Evolutionary conservation across 2,888 invertebrate species (phyloP), one percentile per base, ranked within the genome.

Genomic region (Brachynemurus nebulosus): DNA sequence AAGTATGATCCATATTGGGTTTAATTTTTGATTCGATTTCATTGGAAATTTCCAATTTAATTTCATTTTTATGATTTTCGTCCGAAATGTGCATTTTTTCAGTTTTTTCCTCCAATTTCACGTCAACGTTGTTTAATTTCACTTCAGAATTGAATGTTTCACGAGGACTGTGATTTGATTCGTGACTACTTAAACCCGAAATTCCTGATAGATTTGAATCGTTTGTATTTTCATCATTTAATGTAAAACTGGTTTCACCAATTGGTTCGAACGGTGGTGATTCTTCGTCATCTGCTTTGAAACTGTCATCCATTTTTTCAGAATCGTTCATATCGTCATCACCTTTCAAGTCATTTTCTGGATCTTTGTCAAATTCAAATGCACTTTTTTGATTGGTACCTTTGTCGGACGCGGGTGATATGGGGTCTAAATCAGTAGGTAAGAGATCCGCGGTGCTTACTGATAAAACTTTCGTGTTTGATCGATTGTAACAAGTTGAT

Each of bases 391-490:
- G 12, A 36, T 72, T 66, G 54, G 72, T 72, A 39, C 71, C 74
- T 54, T 75, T 76, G 45, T 80, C 80, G 0, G 85, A 85, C 47
- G 82, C 84, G 1, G 86, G 86, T 48, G 86, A 86, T 6, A 86
- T 79, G 27, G 86, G 83, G 62, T 86, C 86, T 35, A 86, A 65
- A 60, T 86, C 86, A 41, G 74, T 79, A 0, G 84, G 85, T 17
- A 86, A 59, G 3, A 86, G 63, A 57, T 78, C 70, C 54, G 70
- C 67, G n/a, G 48, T 49, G 23, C 47, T 42, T 11, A 40, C 46
- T 25, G 48, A 49, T 7, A 45, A 17, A 40, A 55, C 40, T 19
- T 45, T 45, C 39, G 40, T 45, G 44, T 42, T 43, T 17, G 39
- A 44, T 42, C 42, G 42, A 42, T 34, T 33, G 11, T 11, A 37